A percentile compares a stretch with the other conserved stretches of the same genome.
Conservation (phyloP, 2,113 vertebrate species). For the Hirundichthys speculiger region DNA sequence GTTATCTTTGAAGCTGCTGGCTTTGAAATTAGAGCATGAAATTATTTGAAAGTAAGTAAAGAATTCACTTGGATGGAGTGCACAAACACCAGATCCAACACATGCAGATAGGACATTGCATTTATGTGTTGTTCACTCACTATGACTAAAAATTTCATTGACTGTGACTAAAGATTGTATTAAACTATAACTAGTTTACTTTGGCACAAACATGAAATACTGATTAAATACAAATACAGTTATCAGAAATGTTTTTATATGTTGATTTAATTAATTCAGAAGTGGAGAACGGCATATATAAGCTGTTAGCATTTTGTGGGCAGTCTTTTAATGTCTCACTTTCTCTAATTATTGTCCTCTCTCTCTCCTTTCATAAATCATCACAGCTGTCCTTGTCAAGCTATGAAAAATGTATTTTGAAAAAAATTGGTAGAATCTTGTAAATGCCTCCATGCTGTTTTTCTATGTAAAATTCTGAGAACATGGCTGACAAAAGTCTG, state of each 20-base stretch:
- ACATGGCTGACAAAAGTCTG: conserved; percentile 26
- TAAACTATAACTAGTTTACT: conserved; percentile 47
- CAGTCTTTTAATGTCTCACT: conserved; percentile 10
- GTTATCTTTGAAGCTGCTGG: conserved; percentile 74
- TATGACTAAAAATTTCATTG: conserved; percentile 43
- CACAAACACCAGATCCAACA: conserved; percentile 59
- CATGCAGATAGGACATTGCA: conserved; percentile 41
- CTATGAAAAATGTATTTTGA: conserved; percentile 38
- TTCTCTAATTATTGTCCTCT: conserved; percentile 12
- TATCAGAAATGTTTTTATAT: conserved; percentile 36
- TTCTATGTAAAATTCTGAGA: conserved; percentile 33
- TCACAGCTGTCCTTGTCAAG: conserved; percentile 43
- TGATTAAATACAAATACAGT: conserved; percentile 36
- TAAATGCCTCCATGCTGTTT: conserved; percentile 36
- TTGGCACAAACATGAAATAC: conserved; percentile 38
- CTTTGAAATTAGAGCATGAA: conserved; percentile 81
- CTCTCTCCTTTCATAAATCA: conserved; percentile 29
- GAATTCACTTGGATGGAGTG: conserved; percentile 62
- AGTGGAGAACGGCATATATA: conserved; percentile 24
- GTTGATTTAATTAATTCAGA: conserved; percentile 50
- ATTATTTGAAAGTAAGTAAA: conserved; percentile 78
- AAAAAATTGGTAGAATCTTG: conserved; percentile 44
- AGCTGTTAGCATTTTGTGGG: conserved; percentile 34
- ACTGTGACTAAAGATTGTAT: conserved; percentile 56
- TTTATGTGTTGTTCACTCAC: conserved; percentile 40